Base-by-base conservation (phyloP, 2,797 vertebrate species). In the Anguilla obscura region DNA sequence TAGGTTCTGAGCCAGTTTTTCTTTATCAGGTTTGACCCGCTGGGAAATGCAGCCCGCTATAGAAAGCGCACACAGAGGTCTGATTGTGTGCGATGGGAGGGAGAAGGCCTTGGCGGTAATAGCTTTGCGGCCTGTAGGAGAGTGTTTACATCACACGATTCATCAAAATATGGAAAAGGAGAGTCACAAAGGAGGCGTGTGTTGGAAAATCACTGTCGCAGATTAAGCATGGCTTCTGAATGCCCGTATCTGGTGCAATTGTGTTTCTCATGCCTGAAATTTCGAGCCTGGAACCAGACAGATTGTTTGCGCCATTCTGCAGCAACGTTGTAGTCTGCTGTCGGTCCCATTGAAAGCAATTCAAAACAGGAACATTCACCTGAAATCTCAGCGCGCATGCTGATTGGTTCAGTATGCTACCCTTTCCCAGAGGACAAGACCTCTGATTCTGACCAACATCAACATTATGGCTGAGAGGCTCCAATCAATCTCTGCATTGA, bases 101-200 rank as follows among this genome's bases (percentile, higher is more conserved):
- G 40, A 36, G 88, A 69, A 54, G 82, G 85, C 76, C 45, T 69
- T n/a, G 63, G n/a, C 24, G 24, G 63, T 69, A 69, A 85, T 83
- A 18, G 0, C 58, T 63, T 87, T 86, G 83, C 89, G 84, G 88
- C 48, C 85, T 74, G 74, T 40, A 80, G 76, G 30, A 80, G 86
- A 86, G 89, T 87, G 87, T 74, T 69, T 63, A n/a, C 84, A 79
- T 54, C 30, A 56, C 45, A 86, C 48, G n/a, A 86, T 60, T 74
- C 86, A 86, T 89, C 71, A 86, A 54, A 45, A 86, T 66, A 84
- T 79, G 24, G 33, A 76, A 21, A 36, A 14, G 4, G 7, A 7
- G 14, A 58, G 33, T 80, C 86, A 85, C 89, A 85, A 1, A 58
- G 56, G 21, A 69, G 87, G 63, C 79, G 56, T 24, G 16, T 60